These are phyloP conservation scores for Adelosebastes latens DNA, from an alignment of 2,797 vertebrate genomes.

Conservation along the genomic window DNA sequence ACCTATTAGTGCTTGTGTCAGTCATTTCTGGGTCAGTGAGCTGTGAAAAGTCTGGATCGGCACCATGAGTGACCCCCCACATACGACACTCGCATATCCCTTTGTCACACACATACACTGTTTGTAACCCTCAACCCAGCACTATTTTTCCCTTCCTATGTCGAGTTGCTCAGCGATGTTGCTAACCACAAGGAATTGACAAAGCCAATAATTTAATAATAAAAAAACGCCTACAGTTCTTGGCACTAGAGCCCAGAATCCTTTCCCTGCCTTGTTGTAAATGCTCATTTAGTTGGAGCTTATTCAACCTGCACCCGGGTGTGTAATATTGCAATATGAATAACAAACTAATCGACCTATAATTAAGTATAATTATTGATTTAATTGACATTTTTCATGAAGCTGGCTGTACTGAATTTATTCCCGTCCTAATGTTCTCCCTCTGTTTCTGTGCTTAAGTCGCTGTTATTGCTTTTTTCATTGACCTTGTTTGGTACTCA, in stretches of 20 bases:
- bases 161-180: neutral
- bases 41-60: slow-evolving; percentile 38
- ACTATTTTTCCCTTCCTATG: neutral
- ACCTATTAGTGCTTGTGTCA: slow-evolving; percentile 75
- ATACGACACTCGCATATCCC: neutral
- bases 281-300: neutral
- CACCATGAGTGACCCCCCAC: slow-evolving; percentile 43
- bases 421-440: neutral
- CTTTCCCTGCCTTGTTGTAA: neutral
- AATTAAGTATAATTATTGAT: slow-evolving; percentile 16
- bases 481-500: slow-evolving; percentile 16
- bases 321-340: neutral
- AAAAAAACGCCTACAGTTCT: neutral
- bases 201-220: slow-evolving; percentile 25
- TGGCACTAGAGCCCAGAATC: neutral
- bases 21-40: slow-evolving; percentile 77
- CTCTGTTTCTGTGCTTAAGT: neutral
- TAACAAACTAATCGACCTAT: slow-evolving; percentile 13
- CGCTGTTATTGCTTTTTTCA: slow-evolving; percentile 17
- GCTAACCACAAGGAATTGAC: neutral
- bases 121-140: neutral
- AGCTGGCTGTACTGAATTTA: neutral
- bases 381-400: slow-evolving; percentile 4
- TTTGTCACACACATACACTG: neutral
- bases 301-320: neutral